Percentiles rank a stretch among this genome's conserved stretches.
These are phyloP conservation scores for Protobothrops mucrosquamatus DNA, from an alignment of 2,113 vertebrate species.

Conservation along the genomic window DNA sequence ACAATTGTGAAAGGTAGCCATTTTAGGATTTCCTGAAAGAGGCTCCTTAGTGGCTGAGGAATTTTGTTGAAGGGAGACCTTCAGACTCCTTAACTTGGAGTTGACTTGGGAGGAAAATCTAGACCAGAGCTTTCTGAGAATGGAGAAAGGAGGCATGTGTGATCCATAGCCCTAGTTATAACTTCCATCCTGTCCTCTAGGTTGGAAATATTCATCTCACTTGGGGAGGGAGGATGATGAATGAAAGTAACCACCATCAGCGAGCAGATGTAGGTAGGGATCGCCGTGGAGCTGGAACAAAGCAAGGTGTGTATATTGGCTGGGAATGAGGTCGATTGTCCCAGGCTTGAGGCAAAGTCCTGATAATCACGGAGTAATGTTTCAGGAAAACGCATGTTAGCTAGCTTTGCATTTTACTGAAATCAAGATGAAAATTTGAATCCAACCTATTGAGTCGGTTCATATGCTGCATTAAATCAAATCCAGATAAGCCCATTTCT, in stretches of 20 bases:
- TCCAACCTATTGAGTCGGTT: neutral
- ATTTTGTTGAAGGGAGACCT: neutral
- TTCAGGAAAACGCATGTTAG: neutral
- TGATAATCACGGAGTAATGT: neutral
- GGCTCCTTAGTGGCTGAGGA: neutral
- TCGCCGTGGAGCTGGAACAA: neutral
- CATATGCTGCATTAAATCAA: neutral
- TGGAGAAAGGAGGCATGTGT: too few relatives aligned
- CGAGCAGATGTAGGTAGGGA: neutral
- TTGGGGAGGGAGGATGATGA: neutral
- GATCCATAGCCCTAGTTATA: neutral
- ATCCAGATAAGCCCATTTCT: neutral
- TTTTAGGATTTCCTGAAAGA: neutral
- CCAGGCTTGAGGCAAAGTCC: neutral
- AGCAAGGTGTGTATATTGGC: conserved; percentile 7
- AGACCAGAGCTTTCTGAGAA: neutral
- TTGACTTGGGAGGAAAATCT: neutral
- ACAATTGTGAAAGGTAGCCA: neutral
- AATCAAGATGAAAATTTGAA: neutral
- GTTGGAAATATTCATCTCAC: neutral
- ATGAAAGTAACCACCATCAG: neutral
- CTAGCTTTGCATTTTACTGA: neutral
- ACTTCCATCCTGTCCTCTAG: neutral
- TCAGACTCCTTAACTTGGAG: neutral
- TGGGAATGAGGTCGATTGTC: neutral